Base-by-base conservation (phyloP, 1,140 invertebrate genomes). In the Belonocnema kinseyi region DNA sequence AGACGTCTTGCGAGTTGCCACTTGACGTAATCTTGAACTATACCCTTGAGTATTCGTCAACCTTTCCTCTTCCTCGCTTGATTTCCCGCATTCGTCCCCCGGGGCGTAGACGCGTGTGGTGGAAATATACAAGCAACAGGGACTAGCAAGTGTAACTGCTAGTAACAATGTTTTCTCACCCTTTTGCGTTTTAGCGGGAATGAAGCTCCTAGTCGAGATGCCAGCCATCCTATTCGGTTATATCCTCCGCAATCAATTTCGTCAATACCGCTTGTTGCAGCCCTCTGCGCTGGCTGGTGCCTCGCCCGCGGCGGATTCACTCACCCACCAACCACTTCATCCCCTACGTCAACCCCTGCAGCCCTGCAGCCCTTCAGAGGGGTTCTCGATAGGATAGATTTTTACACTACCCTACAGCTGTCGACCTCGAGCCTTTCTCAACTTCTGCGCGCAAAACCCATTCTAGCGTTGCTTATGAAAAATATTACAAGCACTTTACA, bases 111-210 rank as follows among this genome's bases (percentile, higher is more conserved):
- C 86, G 86, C 85, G 82, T 78, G 79, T 79, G 79, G 82, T 81
- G 73, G 74, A 46, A 46, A 74, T 61, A 78, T 78, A 73, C 77
- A 78, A 66, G 76, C 76, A 75, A 79, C 76, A 82, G 78, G 73
- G 75, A 74, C 61, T 81, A 80, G 82, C 82, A 85, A 85, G 82
- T 84, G 85, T 89, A 88, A 88, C 88, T 88, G 85, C 85, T 86
- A 88, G 86, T 89, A 89, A 89, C 88, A 89, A 90, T 89, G 87
- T 89, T 89, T 89, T 89, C 89, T 89, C 88, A 89, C 87, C 88
- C 88, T 87, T 89, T 90, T 88, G 82, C 83, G 85, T 85, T 86
- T 87, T 85, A 85, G 78, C 85, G 79, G 82, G 78, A 77, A 79
- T 72, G 70, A 83, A 72, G 80, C 77, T 76, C 71, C 52, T 46